Base-by-base conservation (phyloP, 2,888 invertebrate genomes). In the Geophilus truncorum region DNA sequence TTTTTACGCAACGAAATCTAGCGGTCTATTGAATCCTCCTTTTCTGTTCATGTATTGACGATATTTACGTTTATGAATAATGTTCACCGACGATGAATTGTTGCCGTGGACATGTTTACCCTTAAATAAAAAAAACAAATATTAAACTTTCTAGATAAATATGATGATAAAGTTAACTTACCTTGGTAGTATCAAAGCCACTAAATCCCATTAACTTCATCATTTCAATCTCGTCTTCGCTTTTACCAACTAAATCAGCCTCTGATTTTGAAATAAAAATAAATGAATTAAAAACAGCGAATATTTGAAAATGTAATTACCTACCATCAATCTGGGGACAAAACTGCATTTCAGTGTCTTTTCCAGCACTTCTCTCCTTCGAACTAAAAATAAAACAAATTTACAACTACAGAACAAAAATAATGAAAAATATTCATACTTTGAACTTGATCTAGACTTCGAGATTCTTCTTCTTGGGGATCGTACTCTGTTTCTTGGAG, bases 141-240 rank as follows among this genome's bases (percentile, higher is more conserved):
- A 2, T 62, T 62, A 21, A 5, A 12, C 10, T 3, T 62, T 23
- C 23, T 62, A 5, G 0, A 12, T 62, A 15, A 7, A 15, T 23
- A 12, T 34, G 9, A 2, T 21, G n/a, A n/a, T n/a, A n/a, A n/a
- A n/a, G n/a, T 23, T 23, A 12, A 75, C 80, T 82, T 82, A 87
- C 88, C 85, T 99, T 98, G 0, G 98, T 98, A 0, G 95, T 92
- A 86, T 97, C 95, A 87, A 99, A 99, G 82, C 92, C 93, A 87
- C 94, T 94, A 88, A 99, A 99, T 21, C 98, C 99, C 98, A 99
- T 98, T 82, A 94, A 89, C 87, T 93, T 94, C 88, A 96, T 92
- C 97, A 98, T 97, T 87, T 95, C 95, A 84, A 94, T 93, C 87
- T 96, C 96, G 85, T 96, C 96, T 1, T 94, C 92, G 28, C 93